Percentiles rank a stretch among this genome's conserved stretches.
These are phyloP conservation scores for Autographa pulchrina DNA, from an alignment of 2,888 invertebrate genomes.

Conservation along the genomic window DNA sequence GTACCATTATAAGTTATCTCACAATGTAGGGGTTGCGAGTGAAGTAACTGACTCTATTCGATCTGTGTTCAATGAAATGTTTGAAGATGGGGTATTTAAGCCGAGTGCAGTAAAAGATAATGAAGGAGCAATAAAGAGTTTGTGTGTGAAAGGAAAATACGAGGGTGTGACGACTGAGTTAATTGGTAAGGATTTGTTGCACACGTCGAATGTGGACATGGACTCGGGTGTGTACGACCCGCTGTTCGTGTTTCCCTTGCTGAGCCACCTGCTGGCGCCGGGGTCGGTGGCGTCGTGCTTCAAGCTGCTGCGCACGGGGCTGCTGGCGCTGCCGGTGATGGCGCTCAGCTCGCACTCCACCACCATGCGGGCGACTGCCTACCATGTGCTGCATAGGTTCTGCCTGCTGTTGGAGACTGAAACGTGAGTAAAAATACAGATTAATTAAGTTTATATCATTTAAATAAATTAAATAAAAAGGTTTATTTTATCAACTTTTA, in stretches of 20 bases:
- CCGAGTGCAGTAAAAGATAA: constrained; percentile 63
- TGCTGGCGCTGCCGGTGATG: constrained; percentile 92
- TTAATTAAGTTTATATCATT: too few species aligned
- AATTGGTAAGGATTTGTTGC: constrained; percentile 65
- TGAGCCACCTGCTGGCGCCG: constrained; percentile 93
- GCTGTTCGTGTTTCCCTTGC: constrained; percentile 93
- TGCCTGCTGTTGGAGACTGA: constrained; percentile 93
- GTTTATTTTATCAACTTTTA: background rate
- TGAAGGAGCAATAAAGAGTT: constrained; percentile 65
- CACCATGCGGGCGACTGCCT: constrained; percentile 92
- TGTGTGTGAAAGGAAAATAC: constrained; percentile 68
- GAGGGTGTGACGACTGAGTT: constrained; percentile 59
- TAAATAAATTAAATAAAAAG: too few species aligned
- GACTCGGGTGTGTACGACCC: constrained; percentile 93
- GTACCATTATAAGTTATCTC: constrained; percentile 78
- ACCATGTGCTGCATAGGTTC: constrained; percentile 93
- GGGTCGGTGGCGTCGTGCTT: constrained; percentile 93
- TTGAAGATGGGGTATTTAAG: constrained; percentile 67
- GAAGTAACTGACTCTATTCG: constrained; percentile 58
- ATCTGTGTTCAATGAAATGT: constrained; percentile 64
- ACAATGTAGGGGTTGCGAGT: constrained; percentile 58
- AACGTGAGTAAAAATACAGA: constrained; percentile 80
- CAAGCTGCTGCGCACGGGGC: constrained; percentile 92
- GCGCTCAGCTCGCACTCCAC: constrained; percentile 92
- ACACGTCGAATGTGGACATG: constrained; percentile 67